Percentiles rank a stretch among this genome's conserved stretches.
Conservation (phyloP, 2,888 invertebrate species). For the Drosophila dives region DNA sequence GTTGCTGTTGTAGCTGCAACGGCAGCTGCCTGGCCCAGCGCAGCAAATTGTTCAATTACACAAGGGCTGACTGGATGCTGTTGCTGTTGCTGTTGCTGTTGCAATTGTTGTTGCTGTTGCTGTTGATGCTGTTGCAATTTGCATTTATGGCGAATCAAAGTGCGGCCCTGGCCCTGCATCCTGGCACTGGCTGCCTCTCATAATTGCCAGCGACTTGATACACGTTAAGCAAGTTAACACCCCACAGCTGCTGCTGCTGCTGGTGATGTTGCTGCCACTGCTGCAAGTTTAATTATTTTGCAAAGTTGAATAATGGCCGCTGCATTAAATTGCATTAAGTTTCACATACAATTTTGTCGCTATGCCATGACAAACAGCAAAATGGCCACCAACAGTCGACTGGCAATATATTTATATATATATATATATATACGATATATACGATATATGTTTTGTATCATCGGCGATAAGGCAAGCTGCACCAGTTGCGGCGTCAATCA, state of each 20-base stretch:
- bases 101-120: conserved; percentile 28
- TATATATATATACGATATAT: neutral
- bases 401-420: neutral
- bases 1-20: conserved; percentile 28
- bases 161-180: conserved; percentile 46
- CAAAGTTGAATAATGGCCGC: conserved; percentile 76
- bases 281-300: conserved; percentile 61
- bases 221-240: conserved; percentile 79
- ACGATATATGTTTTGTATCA: conserved; percentile 8
- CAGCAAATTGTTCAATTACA: conserved; percentile 79
- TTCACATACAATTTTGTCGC: conserved; percentile 61
- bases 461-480: conserved; percentile 45
- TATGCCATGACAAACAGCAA: conserved; percentile 52
- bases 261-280: conserved; percentile 24
- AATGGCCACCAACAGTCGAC: conserved; percentile 61
- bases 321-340: conserved; percentile 67
- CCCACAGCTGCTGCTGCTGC: conserved; percentile 63
- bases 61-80: conserved; percentile 50
- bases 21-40: conserved; percentile 59
- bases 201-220: conserved; percentile 74
- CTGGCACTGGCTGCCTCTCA: conserved; percentile 48
- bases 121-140: conserved; percentile 54
- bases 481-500: conserved; percentile 63
- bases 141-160: conserved; percentile 79
- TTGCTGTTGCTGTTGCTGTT: conserved; percentile 26